These are phyloP conservation scores for Crax fasciolata DNA, from an alignment of 2,797 vertebrate genomes.

Conservation along the genomic window DNA sequence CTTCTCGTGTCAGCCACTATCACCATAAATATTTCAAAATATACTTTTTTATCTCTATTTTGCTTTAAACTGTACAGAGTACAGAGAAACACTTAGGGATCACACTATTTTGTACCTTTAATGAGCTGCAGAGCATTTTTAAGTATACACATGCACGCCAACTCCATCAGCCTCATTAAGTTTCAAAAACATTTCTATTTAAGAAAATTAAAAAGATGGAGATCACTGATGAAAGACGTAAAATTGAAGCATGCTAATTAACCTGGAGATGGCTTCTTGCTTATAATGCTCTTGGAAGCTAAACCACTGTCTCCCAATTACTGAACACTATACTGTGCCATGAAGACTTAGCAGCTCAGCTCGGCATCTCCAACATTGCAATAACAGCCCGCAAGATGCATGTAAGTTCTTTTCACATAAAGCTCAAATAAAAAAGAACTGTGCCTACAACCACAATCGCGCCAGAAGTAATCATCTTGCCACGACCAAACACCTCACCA, in stretches of 20 bases:
- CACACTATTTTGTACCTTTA: not conserved
- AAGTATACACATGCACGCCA: rapidly evolving
- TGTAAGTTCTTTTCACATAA: rapidly evolving
- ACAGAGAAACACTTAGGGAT: not conserved
- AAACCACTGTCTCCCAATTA: not conserved
- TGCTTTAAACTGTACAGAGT: not conserved
- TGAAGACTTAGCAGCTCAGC: not conserved
- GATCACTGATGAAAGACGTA: not conserved
- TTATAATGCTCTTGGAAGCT: not conserved
- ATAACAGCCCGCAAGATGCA: not conserved
- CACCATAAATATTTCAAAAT: conserved; percentile 37
- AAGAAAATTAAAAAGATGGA: not conserved
- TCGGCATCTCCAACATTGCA: rapidly evolving
- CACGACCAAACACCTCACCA: not conserved
- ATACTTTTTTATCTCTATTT: not conserved
- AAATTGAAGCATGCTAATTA: not conserved
- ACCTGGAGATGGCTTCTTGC: not conserved
- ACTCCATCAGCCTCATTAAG: not conserved
- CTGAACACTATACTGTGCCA: not conserved
- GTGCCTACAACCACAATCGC: not conserved
- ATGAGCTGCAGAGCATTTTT: not conserved
- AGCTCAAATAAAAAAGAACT: not conserved
- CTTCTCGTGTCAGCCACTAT: conserved; percentile 1
- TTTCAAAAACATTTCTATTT: not conserved
- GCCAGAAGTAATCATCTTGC: not conserved